These are phyloP conservation scores for Pristionchus fissidentatus DNA, from an alignment of 2,888 invertebrate genomes.

Conservation along the genomic window DNA sequence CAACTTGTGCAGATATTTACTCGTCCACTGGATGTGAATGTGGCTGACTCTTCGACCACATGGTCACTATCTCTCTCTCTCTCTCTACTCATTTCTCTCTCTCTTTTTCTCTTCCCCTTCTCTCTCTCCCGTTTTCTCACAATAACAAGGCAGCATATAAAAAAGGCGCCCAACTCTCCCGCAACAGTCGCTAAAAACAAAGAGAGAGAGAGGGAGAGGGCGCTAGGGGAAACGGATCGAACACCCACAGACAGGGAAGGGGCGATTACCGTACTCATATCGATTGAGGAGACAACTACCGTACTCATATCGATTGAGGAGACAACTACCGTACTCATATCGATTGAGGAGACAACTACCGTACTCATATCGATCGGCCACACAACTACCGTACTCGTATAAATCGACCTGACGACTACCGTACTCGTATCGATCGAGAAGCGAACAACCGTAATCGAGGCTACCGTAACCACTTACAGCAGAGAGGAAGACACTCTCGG, in stretches of 20 bases:
- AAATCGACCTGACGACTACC: not conserved
- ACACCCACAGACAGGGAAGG: not conserved
- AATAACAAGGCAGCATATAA: constrained; percentile 31
- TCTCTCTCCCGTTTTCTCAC: not conserved
- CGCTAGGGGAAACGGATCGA: not conserved
- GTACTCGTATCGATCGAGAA: not conserved
- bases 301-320: no score
- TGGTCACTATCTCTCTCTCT: constrained; percentile 13
- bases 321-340: not conserved
- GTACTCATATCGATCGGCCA: no score
- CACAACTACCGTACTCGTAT: not conserved
- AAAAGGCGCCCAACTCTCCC: not conserved
- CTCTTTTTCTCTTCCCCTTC: not conserved
- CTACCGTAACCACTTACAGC: constrained; percentile 60
- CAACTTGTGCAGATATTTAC: constrained; percentile 41
- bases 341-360: not conserved
- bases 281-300: not conserved
- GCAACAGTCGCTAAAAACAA: constrained; percentile 2
- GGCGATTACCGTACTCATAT: not conserved
- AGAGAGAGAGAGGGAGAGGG: not conserved
- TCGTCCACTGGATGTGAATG: not conserved
- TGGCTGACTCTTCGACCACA: constrained; percentile 8
- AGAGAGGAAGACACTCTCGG: constrained; percentile 68
- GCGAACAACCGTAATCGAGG: not conserved
- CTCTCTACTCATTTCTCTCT: constrained; percentile 22